phyloP scores from a whole-genome alignment of 2,797 vertebrate genomes.

The Aplochiton taeniatus region DNA sequence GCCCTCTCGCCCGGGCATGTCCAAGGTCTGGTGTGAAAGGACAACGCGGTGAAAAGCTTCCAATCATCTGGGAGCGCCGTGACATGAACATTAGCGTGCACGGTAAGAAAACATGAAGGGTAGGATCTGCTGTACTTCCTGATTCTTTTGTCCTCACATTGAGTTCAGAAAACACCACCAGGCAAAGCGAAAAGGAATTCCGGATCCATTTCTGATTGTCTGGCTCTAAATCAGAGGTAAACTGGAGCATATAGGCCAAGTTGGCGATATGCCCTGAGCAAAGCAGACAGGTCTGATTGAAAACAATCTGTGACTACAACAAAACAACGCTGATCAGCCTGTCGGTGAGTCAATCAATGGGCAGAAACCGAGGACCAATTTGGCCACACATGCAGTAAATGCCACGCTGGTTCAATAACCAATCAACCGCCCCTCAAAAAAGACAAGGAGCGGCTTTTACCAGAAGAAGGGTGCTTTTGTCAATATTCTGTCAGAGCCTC shows the following conservation, averaged over 20 bases:
- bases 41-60: no score
- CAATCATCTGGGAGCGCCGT: no score
- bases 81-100: no score
- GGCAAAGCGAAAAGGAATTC: no score
- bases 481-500: slow-evolving; percentile 8
- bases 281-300: slow-evolving; percentile 16
- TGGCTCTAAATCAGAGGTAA: not conserved
- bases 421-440: not conserved
- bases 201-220: slow-evolving; percentile 1
- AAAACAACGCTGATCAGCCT: slow-evolving; percentile 27
- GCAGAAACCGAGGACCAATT: slow-evolving; percentile 1
- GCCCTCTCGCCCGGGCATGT: no score
- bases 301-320: slow-evolving; percentile 13
- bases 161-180: no score
- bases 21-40: no score
- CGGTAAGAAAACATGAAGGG: no score
- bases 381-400: not conserved
- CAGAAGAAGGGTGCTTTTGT: not conserved
- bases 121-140: no score
- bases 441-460: not conserved
- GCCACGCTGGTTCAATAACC: not conserved
- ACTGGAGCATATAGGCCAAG: not conserved
- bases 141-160: no score
- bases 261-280: not conserved
- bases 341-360: slow-evolving; percentile 15